phyloP scores from a whole-genome alignment of 2,113 vertebrate species.

The Dryoscopus gambensis region DNA sequence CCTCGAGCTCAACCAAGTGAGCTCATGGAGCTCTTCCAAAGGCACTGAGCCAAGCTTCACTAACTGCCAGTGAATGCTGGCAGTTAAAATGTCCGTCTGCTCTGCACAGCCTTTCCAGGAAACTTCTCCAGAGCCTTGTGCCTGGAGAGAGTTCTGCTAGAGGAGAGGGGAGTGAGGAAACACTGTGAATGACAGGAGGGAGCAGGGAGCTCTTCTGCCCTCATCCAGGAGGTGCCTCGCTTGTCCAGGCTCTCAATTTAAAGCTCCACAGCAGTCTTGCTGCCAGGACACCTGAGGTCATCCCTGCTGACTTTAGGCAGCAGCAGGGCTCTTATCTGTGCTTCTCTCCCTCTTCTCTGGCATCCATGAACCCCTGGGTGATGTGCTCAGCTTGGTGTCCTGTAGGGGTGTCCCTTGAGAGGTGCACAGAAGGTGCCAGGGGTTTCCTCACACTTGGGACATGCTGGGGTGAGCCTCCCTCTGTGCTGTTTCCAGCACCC shows the following conservation, averaged over 20 bases:
- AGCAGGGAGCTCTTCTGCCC: background rate
- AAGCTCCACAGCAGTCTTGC: background rate
- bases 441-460: background rate
- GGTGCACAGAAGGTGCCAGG: background rate
- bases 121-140: background rate
- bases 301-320: rapidly evolving
- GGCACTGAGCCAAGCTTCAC: background rate
- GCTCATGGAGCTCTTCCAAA: background rate
- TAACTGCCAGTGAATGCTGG: background rate
- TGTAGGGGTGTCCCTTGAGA: background rate
- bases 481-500: background rate
- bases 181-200: background rate
- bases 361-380: background rate
- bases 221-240: background rate
- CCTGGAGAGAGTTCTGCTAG: background rate
- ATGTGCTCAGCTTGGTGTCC: background rate
- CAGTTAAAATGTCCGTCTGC: background rate
- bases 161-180: background rate
- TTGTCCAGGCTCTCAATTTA: background rate
- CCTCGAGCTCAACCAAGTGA: background rate
- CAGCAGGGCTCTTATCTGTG: background rate
- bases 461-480: background rate
- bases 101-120: background rate
- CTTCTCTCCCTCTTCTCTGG: background rate
- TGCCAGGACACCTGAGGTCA: background rate